Base-by-base conservation (phyloP, 2,888 invertebrate genomes). In the Standfussiana lucernea region DNA sequence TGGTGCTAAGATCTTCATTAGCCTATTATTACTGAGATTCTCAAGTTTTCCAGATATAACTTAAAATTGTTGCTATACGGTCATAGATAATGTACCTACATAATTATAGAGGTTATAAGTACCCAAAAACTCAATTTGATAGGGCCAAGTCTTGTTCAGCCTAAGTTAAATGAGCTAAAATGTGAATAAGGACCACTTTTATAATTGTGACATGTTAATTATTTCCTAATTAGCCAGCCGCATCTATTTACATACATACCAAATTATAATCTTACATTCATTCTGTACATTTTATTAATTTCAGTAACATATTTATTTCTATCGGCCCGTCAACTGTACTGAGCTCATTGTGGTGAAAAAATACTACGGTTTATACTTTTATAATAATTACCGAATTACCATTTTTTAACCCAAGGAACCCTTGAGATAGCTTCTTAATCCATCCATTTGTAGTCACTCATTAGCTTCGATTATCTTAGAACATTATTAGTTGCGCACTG, bases 401-500 rank as follows among this genome's bases (percentile, higher is more conserved):
- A 0, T 37, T 13, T 68, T 37, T 40, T 6, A 28, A 7, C 3
- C 21, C 15, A 28, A n/a, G 15, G 15, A 35, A 71, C 47, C n/a
- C 37, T 56, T 70, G 24, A 62, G 15, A 64, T 64, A 32, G 53
- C n/a, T 83, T 35, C 15, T 35, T 7, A 35, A 72, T 72, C 18
- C 47, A 71, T 59, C n/a, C 15, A 56, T 64, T 8, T 32, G 15
- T 71, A 62, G 18, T 68, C 72, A 59, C 15, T 37, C 72, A 86
- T 76, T 84, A 70, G 37, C 71, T 35, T 62, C 76, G 32, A 82
- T 80, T 78, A 85, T 79, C 75, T 70, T 82, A 86, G 76, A 88
- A 86, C 86, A 50, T 88, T 88, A 90, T 91, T 88, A 89, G 82
- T 90, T 89, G 89, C 90, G 64, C 53, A 89, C 74, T 88, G 88